phyloP scores from a whole-genome alignment of 2,888 invertebrate species.

The Cheilosia scutellata region DNA sequence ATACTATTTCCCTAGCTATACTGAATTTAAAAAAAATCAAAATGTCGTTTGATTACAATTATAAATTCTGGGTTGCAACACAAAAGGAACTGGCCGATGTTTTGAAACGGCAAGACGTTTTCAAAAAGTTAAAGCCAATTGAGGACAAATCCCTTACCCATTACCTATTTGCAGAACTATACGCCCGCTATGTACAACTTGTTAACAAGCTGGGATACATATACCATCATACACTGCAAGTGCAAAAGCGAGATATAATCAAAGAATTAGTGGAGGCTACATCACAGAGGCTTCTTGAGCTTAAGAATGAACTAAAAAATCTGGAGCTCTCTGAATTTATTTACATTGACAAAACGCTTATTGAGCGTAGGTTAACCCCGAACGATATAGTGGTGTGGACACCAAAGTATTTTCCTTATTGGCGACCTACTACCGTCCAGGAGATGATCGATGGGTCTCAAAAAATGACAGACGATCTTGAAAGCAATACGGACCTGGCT shows the following conservation, averaged over 20 bases:
- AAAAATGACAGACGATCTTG: not conserved
- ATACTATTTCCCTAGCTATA: not conserved
- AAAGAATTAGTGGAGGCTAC: constrained; percentile 79
- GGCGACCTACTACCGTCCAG: constrained; percentile 81
- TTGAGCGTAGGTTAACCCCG: constrained; percentile 88
- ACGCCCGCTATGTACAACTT: constrained; percentile 81
- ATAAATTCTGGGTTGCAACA: constrained; percentile 85
- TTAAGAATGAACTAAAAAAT: constrained; percentile 85
- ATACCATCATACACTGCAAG: constrained; percentile 82
- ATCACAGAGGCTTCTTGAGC: constrained; percentile 84
- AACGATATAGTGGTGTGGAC: constrained; percentile 86
- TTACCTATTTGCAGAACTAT: constrained; percentile 81
- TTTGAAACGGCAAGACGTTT: constrained; percentile 81
- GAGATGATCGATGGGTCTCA: constrained; percentile 76
- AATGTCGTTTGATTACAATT: constrained; percentile 85
- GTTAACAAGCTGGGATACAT: constrained; percentile 82
- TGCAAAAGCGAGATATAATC: constrained; percentile 81
- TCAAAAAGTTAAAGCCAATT: constrained; percentile 79
- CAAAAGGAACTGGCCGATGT: constrained; percentile 83
- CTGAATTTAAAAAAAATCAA: not conserved
- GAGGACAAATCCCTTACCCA: constrained; percentile 79
- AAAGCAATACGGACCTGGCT: not conserved
- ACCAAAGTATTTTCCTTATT: constrained; percentile 85
- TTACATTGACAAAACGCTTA: constrained; percentile 88
- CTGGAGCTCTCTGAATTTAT: constrained; percentile 86